Percentiles rank a stretch among this genome's conserved stretches.
phyloP scores from a whole-genome alignment of 1,140 invertebrate genomes.

The Protaetia brevitarsis region DNA sequence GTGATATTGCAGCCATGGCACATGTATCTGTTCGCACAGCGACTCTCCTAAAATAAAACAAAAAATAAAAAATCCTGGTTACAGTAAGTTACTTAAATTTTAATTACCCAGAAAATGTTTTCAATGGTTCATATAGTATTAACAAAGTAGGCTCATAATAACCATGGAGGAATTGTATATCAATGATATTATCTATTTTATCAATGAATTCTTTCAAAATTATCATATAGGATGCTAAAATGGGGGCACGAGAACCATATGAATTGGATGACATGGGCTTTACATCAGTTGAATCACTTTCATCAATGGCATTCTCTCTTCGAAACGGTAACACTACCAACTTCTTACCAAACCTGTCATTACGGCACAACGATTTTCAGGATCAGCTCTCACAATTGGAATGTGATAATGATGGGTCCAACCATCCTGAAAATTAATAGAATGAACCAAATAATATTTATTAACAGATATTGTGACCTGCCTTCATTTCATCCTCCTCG shows the following conservation, averaged over 20 bases:
- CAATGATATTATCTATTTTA: constrained; percentile 92
- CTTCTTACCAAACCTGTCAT: constrained; percentile 91
- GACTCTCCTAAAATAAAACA: constrained; percentile 59
- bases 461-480: constrained; percentile 51
- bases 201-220: constrained; percentile 81
- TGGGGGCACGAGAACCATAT: constrained; percentile 61
- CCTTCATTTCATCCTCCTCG: constrained; percentile 93
- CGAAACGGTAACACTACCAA: constrained; percentile 93
- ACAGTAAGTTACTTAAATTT: constrained; percentile 20
- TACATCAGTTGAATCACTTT: constrained; percentile 67
- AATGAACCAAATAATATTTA: constrained; percentile 4
- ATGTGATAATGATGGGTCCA: constrained; percentile 79
- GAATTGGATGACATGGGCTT: constrained; percentile 57
- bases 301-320: constrained; percentile 76
- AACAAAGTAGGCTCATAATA: constrained; percentile 98
- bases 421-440: constrained; percentile 60
- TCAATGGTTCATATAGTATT: constrained; percentile 94
- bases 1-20: constrained; percentile 90
- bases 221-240: constrained; percentile 89
- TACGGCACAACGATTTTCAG: constrained; percentile 93
- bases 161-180: constrained; percentile 96
- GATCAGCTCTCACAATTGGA: constrained; percentile 91
- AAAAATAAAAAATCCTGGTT: background rate
- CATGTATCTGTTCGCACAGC: constrained; percentile 96
- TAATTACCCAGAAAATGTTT: constrained; percentile 91